Evolutionary conservation across 2,113 vertebrate species (phyloP).

Genomic region (Anser cygnoides): DNA sequence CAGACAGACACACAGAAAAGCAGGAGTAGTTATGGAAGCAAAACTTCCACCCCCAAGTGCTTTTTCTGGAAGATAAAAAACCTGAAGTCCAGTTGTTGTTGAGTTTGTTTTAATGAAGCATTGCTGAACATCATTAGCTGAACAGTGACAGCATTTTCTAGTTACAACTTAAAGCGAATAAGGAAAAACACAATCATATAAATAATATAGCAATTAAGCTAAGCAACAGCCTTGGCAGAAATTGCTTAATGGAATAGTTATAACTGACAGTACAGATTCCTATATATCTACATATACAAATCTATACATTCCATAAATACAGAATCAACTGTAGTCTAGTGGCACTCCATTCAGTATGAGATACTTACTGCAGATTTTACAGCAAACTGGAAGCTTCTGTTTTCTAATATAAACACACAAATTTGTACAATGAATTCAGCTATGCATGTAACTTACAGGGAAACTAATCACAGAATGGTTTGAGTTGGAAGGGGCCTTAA

Average conservation of each 20-base stretch:
- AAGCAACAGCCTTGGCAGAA: conserved; percentile 58
- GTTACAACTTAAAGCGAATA: not conserved
- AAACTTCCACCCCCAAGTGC: not conserved
- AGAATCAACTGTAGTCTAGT: conserved; percentile 26
- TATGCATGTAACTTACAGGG: not conserved
- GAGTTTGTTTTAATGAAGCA: not conserved
- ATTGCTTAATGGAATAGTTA: conserved; percentile 26
- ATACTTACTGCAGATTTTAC: conserved; percentile 13
- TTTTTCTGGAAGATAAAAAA: not conserved
- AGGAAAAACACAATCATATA: conserved; percentile 46
- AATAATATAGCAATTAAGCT: conserved; percentile 31
- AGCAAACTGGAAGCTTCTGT: conserved; percentile 13
- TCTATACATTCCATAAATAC: not conserved
- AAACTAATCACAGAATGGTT: not conserved
- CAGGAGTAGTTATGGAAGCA: not conserved
- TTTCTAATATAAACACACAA: conserved; percentile 17
- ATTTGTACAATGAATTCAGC: not conserved
- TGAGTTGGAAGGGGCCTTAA: too few species aligned
- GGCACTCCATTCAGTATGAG: not conserved
- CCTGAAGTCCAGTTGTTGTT: not conserved
- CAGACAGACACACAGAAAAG: not conserved
- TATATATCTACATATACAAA: not conserved
- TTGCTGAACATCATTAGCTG: not conserved
- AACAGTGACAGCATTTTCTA: not conserved
- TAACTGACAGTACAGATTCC: not conserved